Conservation (phyloP, 2,888 invertebrate species). For the Drosophila suboccidentalis region DNA sequence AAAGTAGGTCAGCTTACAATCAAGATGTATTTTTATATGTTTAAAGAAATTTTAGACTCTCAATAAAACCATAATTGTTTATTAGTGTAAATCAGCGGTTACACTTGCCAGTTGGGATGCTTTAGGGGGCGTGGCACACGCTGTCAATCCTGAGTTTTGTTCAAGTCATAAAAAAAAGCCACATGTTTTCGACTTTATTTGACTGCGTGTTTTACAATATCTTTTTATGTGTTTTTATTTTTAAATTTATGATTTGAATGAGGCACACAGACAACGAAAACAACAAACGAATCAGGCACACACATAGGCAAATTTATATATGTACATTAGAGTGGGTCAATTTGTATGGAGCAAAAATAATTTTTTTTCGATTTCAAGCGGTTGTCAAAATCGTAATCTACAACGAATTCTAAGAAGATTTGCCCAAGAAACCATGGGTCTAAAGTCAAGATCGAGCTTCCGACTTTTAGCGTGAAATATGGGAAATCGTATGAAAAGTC, state of each 20-base stretch:
- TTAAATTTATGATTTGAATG: conserved; percentile 73
- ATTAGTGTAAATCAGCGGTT: conserved; percentile 20
- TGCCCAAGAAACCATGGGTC: too few relatives aligned
- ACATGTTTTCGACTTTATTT: conserved; percentile 31
- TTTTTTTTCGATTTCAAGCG: too few relatives aligned
- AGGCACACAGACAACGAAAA: conserved; percentile 60
- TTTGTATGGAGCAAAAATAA: too few relatives aligned
- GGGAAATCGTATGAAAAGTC: too few relatives aligned
- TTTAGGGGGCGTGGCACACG: neutral
- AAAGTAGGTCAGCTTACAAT: neutral
- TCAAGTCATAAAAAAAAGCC: conserved; percentile 40
- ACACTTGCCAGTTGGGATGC: conserved; percentile 11
- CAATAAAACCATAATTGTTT: neutral
- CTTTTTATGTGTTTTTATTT: conserved; percentile 76
- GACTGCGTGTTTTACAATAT: conserved; percentile 64
- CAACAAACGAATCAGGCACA: conserved; percentile 35
- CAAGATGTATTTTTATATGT: neutral
- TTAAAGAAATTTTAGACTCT: neutral
- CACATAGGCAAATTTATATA: conserved; percentile 7
- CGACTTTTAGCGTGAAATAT: too few relatives aligned
- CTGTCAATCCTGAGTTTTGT: conserved; percentile 3
- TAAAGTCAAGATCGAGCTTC: too few relatives aligned
- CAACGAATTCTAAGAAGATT: too few relatives aligned
- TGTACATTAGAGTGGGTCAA: too few relatives aligned
- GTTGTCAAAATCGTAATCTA: too few relatives aligned